Base-by-base conservation (phyloP, 2,113 vertebrate species). In the Microtus richardsoni region DNA sequence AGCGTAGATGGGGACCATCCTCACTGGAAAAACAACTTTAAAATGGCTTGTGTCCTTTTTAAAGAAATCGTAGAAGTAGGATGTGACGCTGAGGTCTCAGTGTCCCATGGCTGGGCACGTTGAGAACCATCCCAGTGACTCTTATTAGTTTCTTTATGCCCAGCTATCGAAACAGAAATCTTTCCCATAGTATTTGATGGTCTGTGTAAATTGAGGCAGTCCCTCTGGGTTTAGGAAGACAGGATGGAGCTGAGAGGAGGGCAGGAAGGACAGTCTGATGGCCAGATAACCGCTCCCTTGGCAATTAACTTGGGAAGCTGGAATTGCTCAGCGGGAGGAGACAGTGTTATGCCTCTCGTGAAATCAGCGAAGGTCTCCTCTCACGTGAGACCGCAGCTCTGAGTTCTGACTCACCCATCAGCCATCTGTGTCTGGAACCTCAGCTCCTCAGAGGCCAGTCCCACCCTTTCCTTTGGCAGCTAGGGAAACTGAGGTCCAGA, bases 191-290 rank as follows among this genome's bases (percentile, higher is more conserved):
- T 58, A 33, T 80, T 77, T 85, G 21, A 47, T 22, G 1, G 21
- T 80, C 68, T n/a, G 44, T 5, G 71, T 33, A 66, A 60, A 70
- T 3, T 10, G 12, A 80, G 19, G 44, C 14, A 5, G 22, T 74
- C 91, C 66, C 93, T 73, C 60, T 64, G 92, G 92, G 86, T 21
- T 88, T 60, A 62, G 80, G n/a, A 79, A 84, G 91, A n/a, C 7
- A 30, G 71, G 44, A 19, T 16, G 26, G 58, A 52, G 58, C 75
- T 49, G 39, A n/a, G 13, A 12, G 49, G 91, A 77, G 24, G 84
- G 47, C 36, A 19, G 9, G 0, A 4, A 74, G 47, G 70, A 33
- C 11, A 47, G 80, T 30, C 3, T 7, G n/a, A 77, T 11, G 73
- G 19, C 66, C 19, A 4, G 83, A 41, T 33, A 66, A 52, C 19